Percentiles rank a stretch among this genome's conserved stretches.
Evolutionary conservation across 2,797 vertebrate genomes (phyloP).

Genomic region (Tokudaia tokunoshimensis): DNA sequence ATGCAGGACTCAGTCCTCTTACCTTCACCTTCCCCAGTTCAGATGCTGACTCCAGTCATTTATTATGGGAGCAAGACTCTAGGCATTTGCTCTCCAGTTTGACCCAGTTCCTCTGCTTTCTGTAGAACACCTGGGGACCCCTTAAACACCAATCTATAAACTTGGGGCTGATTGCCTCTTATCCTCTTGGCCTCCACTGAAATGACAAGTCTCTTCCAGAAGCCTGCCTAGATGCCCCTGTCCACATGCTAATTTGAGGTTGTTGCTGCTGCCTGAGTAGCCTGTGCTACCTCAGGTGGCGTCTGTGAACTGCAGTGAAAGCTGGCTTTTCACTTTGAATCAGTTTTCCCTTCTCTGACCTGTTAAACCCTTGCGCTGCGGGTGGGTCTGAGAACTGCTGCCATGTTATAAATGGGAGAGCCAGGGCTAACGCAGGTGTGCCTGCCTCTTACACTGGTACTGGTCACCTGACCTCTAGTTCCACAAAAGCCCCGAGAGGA

Average conservation of each 20-base stretch:
- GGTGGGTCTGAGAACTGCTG: not conserved
- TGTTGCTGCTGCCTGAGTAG: not conserved
- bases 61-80: not conserved
- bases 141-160: too few relatives aligned
- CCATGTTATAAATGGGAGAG: not conserved
- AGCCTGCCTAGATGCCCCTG: not conserved
- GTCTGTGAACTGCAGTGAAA: not conserved
- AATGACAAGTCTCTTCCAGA: not conserved
- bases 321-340: not conserved
- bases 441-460: not conserved
- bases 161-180: not conserved
- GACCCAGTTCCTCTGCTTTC: not conserved
- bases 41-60: not conserved
- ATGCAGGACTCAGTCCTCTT: not conserved
- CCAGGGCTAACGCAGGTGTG: not conserved
- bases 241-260: accelerated
- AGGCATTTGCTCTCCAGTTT: not conserved
- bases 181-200: not conserved
- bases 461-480: not conserved
- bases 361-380: not conserved
- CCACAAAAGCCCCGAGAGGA: not conserved
- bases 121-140: not conserved
- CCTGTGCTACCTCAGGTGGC: not conserved
- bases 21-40: not conserved
- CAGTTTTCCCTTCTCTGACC: not conserved